Evolutionary conservation across 2,888 invertebrate species (phyloP), one percentile per base, ranked within the genome.

Genomic region (Aphodius granarius): DNA sequence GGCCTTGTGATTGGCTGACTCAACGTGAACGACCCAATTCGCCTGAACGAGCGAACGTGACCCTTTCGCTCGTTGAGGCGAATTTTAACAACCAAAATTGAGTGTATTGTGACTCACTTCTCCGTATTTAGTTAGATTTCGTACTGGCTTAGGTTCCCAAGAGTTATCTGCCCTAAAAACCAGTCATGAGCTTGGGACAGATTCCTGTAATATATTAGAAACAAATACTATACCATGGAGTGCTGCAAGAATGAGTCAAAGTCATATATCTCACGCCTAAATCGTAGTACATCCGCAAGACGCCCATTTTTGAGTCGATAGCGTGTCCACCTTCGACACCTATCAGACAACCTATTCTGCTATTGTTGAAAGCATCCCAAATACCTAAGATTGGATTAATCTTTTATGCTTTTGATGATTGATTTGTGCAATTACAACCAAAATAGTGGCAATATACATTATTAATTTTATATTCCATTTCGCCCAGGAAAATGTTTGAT

Each of bases 241-340:
- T 90, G 82, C 91, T 89, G 83, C 91, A 92, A 77, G 86, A 87
- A 83, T 92, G 91, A 0, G 92, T 92, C 70, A 92, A 81, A 0
- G 91, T 91, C 86, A 92, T 87, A 80, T 91, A 91, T 75, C 92
- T 86, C 4, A 89, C 91, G 0, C 91, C 92, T n/a, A 91, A 85
- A 17, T 90, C 89, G 80, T 91, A 90, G 80, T 89, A 89, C 81
- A 89, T 88, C 66, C 92, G 84, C 70, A 92, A 85, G 18, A 89
- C 86, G 5, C 89, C 89, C 73, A 91, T 83, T 82, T 90, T 89
- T 74, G 89, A 90, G 82, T 90, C 91, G 17, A 92, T 89, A 0
- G 89, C 88, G 82, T 92, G 91, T 0, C 92, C 91, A 17, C 91
- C 91, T 84, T 91, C 91, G 21, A 92, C 85, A 0, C 89, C 91